Evolutionary conservation across 2,113 vertebrate genomes (phyloP), one percentile per base, ranked within the genome.

Genomic region (Colaptes auratus): DNA sequence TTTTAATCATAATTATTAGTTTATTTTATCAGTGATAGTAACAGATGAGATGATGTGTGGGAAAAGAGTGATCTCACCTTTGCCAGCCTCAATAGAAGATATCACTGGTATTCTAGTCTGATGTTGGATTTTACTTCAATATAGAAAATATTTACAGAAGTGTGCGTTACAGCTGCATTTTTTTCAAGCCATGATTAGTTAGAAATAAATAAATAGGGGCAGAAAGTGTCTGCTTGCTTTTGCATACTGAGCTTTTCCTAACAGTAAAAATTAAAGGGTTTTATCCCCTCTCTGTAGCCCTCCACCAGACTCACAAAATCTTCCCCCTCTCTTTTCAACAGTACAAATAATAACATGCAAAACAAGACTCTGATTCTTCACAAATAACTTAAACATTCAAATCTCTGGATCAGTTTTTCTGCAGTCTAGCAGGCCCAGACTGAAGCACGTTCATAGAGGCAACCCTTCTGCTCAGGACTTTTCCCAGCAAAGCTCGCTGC

Each of bases 401-500:
- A 15, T 12, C 14, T 10, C 18, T 2, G 0, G 35, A 7, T 7
- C 17, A 15, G 4, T 20, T 25, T 46, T 70, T 55, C 25, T 58
- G 36, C 63, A 74, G 46, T 10, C 55, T 35, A 56, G 30, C 28
- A 79, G 35, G 17, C 55, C 63, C 55, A 66, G 18, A 33, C 24
- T 88, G 63, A 55, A 59, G 17, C 23, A 11, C 35, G 56, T 24
- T 35, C 53, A 44, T 0, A 61, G 64, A 53, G 50, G 15, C 56
- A 75, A 66, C 4, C 61, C 33, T 7, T 48, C 60, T 33, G 19
- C 5, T 19, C 82, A 39, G 30, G 35, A 84, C 16, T 3, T 30
- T 33, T 36, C 9, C 30, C 25, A 35, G 63, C 0, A 0, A 52
- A 28, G 28, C 6, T 27, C 42, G 16, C 20, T 1, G 1, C 18